phyloP scores from a whole-genome alignment of 2,113 vertebrate genomes.

The Acinonyx jubatus region DNA sequence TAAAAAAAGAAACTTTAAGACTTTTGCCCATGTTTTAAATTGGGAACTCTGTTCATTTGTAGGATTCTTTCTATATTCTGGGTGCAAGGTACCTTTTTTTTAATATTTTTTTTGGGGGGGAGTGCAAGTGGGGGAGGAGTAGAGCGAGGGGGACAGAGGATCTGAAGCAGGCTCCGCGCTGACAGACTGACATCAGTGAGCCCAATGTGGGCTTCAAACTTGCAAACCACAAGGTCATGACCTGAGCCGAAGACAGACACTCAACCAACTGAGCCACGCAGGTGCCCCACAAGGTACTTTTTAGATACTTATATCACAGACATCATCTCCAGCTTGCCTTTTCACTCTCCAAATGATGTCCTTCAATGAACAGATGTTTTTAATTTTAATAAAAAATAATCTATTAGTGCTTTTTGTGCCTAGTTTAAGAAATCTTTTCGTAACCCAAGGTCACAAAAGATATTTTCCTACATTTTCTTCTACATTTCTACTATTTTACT shows the following conservation, averaged over 20 bases:
- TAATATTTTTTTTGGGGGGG: too few relatives aligned
- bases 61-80: background rate
- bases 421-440: background rate
- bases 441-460: background rate
- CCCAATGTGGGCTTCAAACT: too few relatives aligned
- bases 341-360: background rate
- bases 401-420: background rate
- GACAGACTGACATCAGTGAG: too few relatives aligned
- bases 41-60: constrained; percentile 21
- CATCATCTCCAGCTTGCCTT: background rate
- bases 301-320: background rate
- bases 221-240: too few relatives aligned
- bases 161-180: too few relatives aligned
- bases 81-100: background rate
- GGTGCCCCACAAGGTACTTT: background rate
- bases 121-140: too few relatives aligned
- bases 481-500: background rate
- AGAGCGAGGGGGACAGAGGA: too few relatives aligned
- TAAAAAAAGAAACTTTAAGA: background rate
- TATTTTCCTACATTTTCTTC: background rate
- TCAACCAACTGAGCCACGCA: too few relatives aligned
- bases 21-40: background rate
- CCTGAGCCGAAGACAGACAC: too few relatives aligned
- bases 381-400: background rate
- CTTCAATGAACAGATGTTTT: background rate